These are phyloP conservation scores for Bombus picipes DNA, from an alignment of 1,140 invertebrate genomes.

Conservation along the genomic window DNA sequence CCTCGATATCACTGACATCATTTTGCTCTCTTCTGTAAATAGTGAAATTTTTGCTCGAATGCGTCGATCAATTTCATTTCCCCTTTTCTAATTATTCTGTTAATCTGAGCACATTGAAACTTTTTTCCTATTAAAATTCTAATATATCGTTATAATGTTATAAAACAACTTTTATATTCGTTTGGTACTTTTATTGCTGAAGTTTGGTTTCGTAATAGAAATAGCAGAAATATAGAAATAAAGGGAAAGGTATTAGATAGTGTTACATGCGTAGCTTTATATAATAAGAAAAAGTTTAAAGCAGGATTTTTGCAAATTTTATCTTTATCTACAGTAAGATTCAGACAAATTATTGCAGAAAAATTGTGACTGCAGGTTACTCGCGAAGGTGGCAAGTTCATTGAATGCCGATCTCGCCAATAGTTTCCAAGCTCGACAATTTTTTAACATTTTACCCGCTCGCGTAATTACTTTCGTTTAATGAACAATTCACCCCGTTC, in stretches of 20 bases:
- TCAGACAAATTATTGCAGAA: not conserved
- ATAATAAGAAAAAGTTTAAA: too few relatives aligned
- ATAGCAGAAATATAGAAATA: too few relatives aligned
- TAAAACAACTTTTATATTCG: not conserved
- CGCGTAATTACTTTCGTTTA: conserved; percentile 15
- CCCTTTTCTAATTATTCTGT: too few relatives aligned
- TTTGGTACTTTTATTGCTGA: not conserved
- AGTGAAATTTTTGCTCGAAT: not conserved
- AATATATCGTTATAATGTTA: not conserved
- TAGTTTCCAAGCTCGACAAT: not conserved
- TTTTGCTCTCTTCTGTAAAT: not conserved
- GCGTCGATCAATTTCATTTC: too few relatives aligned
- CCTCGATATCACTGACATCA: not conserved
- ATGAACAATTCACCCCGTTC: conserved; percentile 12
- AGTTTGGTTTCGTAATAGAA: too few relatives aligned
- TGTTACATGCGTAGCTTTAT: too few relatives aligned
- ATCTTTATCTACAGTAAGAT: not conserved
- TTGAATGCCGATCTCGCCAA: not conserved
- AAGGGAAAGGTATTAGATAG: too few relatives aligned
- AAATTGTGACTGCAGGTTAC: not conserved
- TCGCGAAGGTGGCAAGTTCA: not conserved
- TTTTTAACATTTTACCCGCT: not conserved
- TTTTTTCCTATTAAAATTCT: not conserved
- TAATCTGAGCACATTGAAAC: too few relatives aligned
- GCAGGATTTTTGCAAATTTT: not conserved